Conservation (phyloP, 2,113 vertebrate genomes). For the Syrmaticus mikado region DNA sequence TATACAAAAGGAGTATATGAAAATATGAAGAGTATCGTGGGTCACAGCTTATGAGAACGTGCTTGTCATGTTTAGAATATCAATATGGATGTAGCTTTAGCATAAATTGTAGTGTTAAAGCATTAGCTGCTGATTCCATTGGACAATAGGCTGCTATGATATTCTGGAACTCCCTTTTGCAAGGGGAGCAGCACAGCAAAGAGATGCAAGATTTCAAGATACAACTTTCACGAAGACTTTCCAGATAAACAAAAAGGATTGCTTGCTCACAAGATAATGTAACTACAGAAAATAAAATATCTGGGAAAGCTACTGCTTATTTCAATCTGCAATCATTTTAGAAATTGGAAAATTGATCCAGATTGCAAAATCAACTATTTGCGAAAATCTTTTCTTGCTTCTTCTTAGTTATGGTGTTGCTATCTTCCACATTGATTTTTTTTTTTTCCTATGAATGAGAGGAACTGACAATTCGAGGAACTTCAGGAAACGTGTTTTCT, state of each 20-base stretch:
- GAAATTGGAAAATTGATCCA: background rate
- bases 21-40: background rate
- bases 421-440: background rate
- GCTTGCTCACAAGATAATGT: background rate
- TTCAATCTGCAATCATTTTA: background rate
- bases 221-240: background rate
- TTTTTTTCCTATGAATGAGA: background rate
- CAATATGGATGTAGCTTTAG: background rate
- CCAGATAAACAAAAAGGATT: background rate
- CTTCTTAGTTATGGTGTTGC: background rate
- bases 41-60: background rate
- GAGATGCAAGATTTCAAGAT: background rate
- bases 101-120: background rate
- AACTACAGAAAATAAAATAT: background rate
- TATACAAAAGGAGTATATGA: background rate
- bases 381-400: background rate
- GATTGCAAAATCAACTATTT: background rate
- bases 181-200: background rate
- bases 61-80: background rate
- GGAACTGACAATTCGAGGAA: background rate
- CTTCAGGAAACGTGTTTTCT: background rate
- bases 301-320: background rate
- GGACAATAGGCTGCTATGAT: fast-evolving
- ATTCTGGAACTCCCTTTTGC: background rate
- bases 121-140: background rate